Evolutionary conservation across 2,113 vertebrate species (phyloP).

Genomic region (Triplophysa siluroides): DNA sequence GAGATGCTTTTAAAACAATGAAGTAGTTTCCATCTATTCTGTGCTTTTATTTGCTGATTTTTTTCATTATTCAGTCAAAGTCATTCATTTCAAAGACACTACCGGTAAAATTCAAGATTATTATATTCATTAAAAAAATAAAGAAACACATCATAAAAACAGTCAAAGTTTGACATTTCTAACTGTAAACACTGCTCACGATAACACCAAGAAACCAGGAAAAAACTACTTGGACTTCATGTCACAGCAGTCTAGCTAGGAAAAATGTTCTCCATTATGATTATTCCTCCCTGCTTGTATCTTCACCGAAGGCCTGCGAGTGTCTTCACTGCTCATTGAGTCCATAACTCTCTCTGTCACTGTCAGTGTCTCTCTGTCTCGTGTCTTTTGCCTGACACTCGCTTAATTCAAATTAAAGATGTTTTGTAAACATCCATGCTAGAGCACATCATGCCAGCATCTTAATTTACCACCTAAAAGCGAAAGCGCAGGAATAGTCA

Average conservation of each 20-base stretch:
- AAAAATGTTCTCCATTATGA: not conserved
- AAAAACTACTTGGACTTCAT: not conserved
- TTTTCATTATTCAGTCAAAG: too few species aligned
- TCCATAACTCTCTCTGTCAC: conserved; percentile 30
- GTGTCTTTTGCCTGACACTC: conserved; percentile 12
- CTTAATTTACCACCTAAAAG: conserved; percentile 71
- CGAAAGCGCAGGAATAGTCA: conserved; percentile 65
- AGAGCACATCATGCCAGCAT: conserved; percentile 66
- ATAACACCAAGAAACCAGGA: too few species aligned
- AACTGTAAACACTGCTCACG: too few species aligned
- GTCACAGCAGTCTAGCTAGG: not conserved
- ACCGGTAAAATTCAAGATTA: too few species aligned
- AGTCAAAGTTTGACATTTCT: too few species aligned
- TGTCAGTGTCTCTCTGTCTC: conserved; percentile 20
- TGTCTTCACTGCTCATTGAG: conserved; percentile 24
- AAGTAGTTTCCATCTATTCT: too few species aligned
- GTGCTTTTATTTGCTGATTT: too few species aligned
- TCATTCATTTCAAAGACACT: too few species aligned
- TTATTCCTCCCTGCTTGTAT: not conserved
- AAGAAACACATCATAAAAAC: too few species aligned
- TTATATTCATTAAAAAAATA: too few species aligned
- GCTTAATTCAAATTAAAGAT: conserved; percentile 57
- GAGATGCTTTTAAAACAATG: too few species aligned
- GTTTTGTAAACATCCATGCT: conserved; percentile 60
- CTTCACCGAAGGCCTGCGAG: not conserved